Evolutionary conservation across 2,797 vertebrate species (phyloP).

Genomic region (Anguilla marmorata): DNA sequence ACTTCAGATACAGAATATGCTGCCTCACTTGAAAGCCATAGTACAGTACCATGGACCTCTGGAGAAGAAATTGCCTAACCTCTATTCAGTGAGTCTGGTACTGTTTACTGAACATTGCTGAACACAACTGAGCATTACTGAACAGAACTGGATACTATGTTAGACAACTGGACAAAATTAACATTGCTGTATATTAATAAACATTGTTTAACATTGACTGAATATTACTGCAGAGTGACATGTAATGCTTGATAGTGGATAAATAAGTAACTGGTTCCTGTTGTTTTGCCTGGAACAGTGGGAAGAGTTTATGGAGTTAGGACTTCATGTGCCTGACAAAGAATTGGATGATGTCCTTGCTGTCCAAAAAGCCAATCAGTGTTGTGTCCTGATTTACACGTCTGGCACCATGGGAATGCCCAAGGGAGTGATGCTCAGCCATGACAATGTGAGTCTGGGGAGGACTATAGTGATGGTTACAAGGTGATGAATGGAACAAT

Average conservation of each 20-base stretch:
- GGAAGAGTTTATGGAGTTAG: conserved; percentile 80
- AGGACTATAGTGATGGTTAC: neutral
- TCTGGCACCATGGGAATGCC: conserved; percentile 84
- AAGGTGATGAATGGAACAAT: neutral
- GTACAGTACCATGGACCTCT: conserved; percentile 74
- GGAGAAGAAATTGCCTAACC: conserved; percentile 59
- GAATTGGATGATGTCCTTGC: conserved; percentile 72
- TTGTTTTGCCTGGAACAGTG: conserved; percentile 59
- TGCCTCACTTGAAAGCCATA: conserved; percentile 83
- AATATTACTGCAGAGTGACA: neutral
- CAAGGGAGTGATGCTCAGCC: conserved; percentile 89
- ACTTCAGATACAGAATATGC: conserved; percentile 36
- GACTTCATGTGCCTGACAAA: conserved; percentile 67
- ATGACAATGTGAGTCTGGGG: conserved; percentile 77
- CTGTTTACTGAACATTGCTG: neutral
- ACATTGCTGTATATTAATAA: neutral
- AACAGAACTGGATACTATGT: neutral
- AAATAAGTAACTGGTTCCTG: neutral
- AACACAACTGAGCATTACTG: neutral
- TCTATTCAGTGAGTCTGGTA: conserved; percentile 73
- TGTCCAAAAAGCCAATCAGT: conserved; percentile 80
- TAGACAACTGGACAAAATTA: neutral
- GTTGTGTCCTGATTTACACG: conserved; percentile 84
- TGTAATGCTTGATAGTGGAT: neutral
- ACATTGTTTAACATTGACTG: neutral